Conservation (phyloP, 2,888 invertebrate species). For the Agelastica alni region DNA sequence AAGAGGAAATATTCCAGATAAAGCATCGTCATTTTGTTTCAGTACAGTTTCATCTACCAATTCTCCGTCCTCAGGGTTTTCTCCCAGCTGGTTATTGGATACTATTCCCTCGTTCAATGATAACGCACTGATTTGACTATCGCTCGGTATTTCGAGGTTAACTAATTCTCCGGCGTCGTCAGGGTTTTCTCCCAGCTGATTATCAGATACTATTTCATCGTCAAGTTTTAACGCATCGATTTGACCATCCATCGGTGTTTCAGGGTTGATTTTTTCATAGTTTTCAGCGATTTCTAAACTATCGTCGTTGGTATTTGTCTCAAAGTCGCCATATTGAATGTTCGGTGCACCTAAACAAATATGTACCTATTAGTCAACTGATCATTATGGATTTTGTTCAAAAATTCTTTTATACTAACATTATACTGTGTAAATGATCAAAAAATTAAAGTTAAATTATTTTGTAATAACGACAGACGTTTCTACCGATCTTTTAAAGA, state of each 20-base stretch:
- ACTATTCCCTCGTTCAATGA: slow-evolving; percentile 3
- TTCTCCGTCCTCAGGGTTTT: slow-evolving; percentile 13
- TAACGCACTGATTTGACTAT: background rate
- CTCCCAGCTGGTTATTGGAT: slow-evolving; percentile 2
- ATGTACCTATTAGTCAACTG: no score
- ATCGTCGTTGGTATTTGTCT: background rate
- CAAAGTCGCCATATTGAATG: background rate
- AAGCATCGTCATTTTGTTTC: slow-evolving; percentile 15
- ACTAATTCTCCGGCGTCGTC: no score
- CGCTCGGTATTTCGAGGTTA: background rate
- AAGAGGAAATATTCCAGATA: slow-evolving; percentile 20
- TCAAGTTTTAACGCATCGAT: background rate
- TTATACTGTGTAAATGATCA: no score
- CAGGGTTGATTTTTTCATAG: background rate
- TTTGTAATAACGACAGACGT: no score
- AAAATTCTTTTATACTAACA: no score
- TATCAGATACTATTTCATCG: slow-evolving; percentile 4
- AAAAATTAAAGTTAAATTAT: no score
- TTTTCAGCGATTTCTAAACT: background rate
- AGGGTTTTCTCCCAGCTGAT: slow-evolving; percentile 3
- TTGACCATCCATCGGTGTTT: background rate
- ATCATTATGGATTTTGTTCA: no score
- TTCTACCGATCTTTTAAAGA: no score
- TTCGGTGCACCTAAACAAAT: no score
- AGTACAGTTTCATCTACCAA: slow-evolving; percentile 12